Percentiles rank a stretch among this genome's conserved stretches.
Evolutionary conservation across 2,113 vertebrate species (phyloP).

Genomic region (Chunga burmeisteri): DNA sequence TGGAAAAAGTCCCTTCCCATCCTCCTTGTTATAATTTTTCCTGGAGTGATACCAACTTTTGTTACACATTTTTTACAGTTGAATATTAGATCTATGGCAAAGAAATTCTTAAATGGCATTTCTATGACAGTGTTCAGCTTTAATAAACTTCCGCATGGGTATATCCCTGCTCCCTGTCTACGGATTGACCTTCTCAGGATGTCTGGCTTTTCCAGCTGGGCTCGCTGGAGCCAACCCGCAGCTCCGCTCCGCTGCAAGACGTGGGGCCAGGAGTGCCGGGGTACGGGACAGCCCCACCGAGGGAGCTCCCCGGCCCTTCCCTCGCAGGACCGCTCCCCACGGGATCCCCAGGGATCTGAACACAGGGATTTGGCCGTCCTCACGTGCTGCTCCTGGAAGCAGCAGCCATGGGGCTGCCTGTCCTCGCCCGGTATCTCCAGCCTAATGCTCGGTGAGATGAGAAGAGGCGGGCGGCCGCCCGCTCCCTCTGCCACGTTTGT

Average conservation of each 20-base stretch:
- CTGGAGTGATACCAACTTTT: neutral
- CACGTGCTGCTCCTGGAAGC: neutral
- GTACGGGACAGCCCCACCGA: neutral
- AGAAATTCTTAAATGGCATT: neutral
- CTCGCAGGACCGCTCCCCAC: neutral
- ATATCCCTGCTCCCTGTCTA: neutral
- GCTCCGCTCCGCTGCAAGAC: neutral
- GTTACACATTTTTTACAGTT: neutral
- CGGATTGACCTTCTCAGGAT: neutral
- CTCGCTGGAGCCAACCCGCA: rapidly evolving
- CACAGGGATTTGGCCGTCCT: neutral
- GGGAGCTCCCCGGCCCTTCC: no score
- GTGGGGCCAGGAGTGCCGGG: neutral
- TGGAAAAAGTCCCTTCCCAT: conserved; percentile 30
- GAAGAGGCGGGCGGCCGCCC: rapidly evolving
- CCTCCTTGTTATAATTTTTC: neutral
- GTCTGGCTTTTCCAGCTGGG: neutral
- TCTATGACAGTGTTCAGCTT: neutral
- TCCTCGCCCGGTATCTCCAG: neutral
- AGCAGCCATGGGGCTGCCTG: neutral
- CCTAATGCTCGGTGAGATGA: rapidly evolving
- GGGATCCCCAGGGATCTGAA: neutral
- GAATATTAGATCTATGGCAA: neutral
- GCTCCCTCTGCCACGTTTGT: neutral
- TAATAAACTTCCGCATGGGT: rapidly evolving